phyloP scores from a whole-genome alignment of 2,797 vertebrate species.

The Pyrocephalus nanus region DNA sequence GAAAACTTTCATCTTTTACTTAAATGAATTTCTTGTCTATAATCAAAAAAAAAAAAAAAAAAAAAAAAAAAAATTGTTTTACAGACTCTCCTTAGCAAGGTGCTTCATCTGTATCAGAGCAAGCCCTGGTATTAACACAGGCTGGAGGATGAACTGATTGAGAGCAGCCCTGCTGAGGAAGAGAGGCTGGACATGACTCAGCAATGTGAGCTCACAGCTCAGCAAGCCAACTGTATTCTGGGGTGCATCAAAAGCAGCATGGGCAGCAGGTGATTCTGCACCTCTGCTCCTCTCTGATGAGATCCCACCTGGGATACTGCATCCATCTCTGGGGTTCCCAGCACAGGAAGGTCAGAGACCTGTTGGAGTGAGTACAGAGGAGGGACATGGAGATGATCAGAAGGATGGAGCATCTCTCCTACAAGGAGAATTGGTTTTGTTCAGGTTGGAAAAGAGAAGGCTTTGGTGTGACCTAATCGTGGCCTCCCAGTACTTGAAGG shows the following conservation, averaged over 20 bases:
- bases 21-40: neutral
- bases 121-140: neutral
- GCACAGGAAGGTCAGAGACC: neutral
- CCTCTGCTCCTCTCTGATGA: neutral
- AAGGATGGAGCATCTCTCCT: neutral
- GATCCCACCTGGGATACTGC: neutral
- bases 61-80: no score
- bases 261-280: neutral
- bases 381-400: neutral
- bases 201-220: neutral
- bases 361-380: neutral
- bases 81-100: neutral
- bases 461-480: neutral
- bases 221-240: neutral
- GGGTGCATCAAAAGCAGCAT: neutral
- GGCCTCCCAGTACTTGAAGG: neutral
- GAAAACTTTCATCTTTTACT: neutral
- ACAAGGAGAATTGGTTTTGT: neutral
- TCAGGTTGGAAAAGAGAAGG: neutral
- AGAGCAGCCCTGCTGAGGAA: neutral
- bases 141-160: neutral
- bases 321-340: neutral
- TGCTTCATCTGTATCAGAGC: neutral
- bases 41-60: neutral
- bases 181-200: neutral